These are phyloP conservation scores for Drosophila orena DNA, from an alignment of 1,140 invertebrate species.

Conservation along the genomic window DNA sequence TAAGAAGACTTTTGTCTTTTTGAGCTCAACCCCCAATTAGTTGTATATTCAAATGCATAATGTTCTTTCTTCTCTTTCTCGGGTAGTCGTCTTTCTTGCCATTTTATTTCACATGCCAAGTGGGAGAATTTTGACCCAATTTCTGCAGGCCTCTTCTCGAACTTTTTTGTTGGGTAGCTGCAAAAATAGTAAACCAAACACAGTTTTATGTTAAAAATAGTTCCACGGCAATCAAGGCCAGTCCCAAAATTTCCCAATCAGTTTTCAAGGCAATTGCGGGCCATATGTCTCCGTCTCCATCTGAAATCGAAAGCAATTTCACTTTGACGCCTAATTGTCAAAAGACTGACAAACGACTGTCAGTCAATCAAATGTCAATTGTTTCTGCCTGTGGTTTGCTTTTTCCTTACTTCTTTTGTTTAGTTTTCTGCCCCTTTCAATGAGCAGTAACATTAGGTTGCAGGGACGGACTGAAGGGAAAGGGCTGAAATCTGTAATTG, in stretches of 20 bases:
- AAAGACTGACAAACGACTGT: constrained; percentile 76
- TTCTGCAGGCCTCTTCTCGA: constrained; percentile 38
- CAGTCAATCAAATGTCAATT: constrained; percentile 76
- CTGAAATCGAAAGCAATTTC: constrained; percentile 78
- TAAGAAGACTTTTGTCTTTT: constrained; percentile 51
- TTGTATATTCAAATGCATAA: constrained; percentile 48
- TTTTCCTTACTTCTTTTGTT: constrained; percentile 7
- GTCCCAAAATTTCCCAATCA: constrained; percentile 64
- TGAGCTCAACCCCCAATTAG: constrained; percentile 64
- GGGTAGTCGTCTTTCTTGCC: constrained; percentile 4
- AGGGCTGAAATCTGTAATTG: constrained; percentile 4
- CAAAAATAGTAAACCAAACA: constrained; percentile 53
- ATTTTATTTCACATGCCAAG: constrained; percentile 50
- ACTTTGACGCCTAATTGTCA: constrained; percentile 75
- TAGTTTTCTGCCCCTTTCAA: constrained; percentile 1
- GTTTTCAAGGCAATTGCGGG: constrained; percentile 56
- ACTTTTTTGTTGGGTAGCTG: not conserved
- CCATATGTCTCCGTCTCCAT: constrained; percentile 37
- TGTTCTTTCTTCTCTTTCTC: constrained; percentile 11
- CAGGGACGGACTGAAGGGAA: not conserved
- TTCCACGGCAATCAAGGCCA: constrained; percentile 29
- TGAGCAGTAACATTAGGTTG: constrained; percentile 12
- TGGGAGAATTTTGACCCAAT: constrained; percentile 59
- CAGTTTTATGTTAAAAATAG: constrained; percentile 52
- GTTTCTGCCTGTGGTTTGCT: constrained; percentile 48